phyloP scores from a whole-genome alignment of 2,888 invertebrate species.

The Adela reaumurella region DNA sequence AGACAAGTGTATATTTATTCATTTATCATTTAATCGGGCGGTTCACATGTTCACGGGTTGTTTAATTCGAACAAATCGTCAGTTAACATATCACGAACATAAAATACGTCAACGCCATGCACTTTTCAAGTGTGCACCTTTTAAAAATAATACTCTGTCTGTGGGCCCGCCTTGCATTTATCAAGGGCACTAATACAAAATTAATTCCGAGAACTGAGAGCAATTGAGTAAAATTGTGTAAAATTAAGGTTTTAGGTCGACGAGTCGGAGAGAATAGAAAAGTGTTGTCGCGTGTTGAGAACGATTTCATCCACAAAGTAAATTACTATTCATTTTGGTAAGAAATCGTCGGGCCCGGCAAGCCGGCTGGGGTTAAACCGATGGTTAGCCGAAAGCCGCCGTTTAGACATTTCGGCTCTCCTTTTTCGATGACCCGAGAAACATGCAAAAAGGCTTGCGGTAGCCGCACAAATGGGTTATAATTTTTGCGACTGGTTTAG shows the following conservation, averaged over 20 bases:
- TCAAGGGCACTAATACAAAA: slow-evolving; percentile 52
- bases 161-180: slow-evolving; percentile 52
- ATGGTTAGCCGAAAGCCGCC: too few species aligned
- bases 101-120: slow-evolving; percentile 9
- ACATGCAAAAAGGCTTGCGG: background rate
- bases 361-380: background rate
- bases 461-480: background rate
- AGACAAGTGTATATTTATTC: too few species aligned
- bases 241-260: slow-evolving; percentile 50
- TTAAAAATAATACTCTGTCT: slow-evolving; percentile 43
- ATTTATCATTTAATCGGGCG: too few species aligned
- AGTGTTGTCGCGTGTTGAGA: slow-evolving; percentile 55
- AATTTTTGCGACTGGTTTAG: too few species aligned
- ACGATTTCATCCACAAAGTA: slow-evolving; percentile 53
- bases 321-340: slow-evolving; percentile 55
- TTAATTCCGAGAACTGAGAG: slow-evolving; percentile 53
- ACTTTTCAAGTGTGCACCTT: slow-evolving; percentile 20
- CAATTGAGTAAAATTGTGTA: slow-evolving; percentile 56
- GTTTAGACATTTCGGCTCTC: too few species aligned
- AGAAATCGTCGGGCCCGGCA: slow-evolving; percentile 41
- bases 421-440: background rate
- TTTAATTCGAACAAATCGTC: too few species aligned
- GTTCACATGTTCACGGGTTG: too few species aligned
- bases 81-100: too few species aligned
- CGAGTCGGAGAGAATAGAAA: slow-evolving; percentile 47